Conservation (phyloP, 1,140 invertebrate species). For the Semibalanus balanoides region DNA sequence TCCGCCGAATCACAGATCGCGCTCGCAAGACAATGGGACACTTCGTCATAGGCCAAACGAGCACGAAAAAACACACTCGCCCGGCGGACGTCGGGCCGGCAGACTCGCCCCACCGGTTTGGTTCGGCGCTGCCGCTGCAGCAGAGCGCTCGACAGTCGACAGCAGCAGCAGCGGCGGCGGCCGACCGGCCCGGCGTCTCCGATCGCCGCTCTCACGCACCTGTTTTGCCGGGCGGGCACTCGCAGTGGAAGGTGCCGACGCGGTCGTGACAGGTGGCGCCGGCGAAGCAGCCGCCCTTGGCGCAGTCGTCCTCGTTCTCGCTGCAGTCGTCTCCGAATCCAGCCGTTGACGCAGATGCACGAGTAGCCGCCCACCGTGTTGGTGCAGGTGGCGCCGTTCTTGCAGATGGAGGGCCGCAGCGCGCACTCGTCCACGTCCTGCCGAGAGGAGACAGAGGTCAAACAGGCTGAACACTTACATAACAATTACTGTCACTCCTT, state of each 20-base stretch:
- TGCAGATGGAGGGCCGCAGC: slow-evolving; percentile 53
- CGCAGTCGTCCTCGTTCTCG: slow-evolving; percentile 86
- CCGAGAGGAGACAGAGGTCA: too few relatives aligned
- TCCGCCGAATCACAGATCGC: not conserved
- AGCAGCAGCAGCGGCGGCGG: not conserved
- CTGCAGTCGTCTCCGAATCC: slow-evolving; percentile 82
- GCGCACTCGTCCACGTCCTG: slow-evolving; percentile 37
- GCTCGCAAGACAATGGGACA: too few relatives aligned
- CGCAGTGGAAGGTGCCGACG: slow-evolving; percentile 86
- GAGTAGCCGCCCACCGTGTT: slow-evolving; percentile 78
- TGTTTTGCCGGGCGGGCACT: slow-evolving; percentile 88
- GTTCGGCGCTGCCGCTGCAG: too few relatives aligned
- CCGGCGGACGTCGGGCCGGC: too few relatives aligned
- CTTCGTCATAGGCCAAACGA: too few relatives aligned
- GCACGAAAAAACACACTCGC: too few relatives aligned
- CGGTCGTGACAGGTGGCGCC: slow-evolving; percentile 91
- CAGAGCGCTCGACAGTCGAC: too few relatives aligned
- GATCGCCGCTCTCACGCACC: slow-evolving; percentile 39
- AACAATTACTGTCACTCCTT: too few relatives aligned
- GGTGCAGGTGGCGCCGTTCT: slow-evolving; percentile 83
- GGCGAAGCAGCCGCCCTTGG: slow-evolving; percentile 83
- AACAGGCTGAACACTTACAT: too few relatives aligned
- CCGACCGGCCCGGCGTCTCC: not conserved
- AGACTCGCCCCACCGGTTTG: too few relatives aligned
- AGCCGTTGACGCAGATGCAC: slow-evolving; percentile 93